These are phyloP conservation scores for Agrochola lychnidis DNA, from an alignment of 2,888 invertebrate species.

Conservation along the genomic window DNA sequence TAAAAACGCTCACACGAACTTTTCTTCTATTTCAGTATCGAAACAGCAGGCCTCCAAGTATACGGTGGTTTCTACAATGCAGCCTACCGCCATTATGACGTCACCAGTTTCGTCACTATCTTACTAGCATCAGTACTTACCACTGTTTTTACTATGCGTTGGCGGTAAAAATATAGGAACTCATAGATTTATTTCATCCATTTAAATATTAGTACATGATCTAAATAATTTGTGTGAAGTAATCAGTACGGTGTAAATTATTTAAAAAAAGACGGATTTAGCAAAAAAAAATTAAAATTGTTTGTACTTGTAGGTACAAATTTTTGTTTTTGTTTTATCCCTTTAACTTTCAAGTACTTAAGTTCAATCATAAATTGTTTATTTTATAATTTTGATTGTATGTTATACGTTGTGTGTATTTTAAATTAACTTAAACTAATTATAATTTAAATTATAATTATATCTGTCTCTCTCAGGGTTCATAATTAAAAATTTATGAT, in stretches of 20 bases:
- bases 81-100: constrained; percentile 80
- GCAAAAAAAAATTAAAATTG: neutral
- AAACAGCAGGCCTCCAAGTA: constrained; percentile 96
- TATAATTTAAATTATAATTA: neutral
- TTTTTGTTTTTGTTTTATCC: neutral
- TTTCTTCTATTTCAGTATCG: constrained; percentile 91
- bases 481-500: constrained; percentile 9
- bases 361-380: neutral
- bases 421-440: constrained; percentile 3
- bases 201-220: constrained; percentile 2
- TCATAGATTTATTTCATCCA: neutral
- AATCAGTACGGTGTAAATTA: neutral
- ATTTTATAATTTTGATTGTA: neutral
- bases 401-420: constrained; percentile 26
- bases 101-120: constrained; percentile 80
- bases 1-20: neutral
- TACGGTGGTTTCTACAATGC: constrained; percentile 95
- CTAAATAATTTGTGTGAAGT: neutral
- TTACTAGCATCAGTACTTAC: constrained; percentile 78
- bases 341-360: neutral
- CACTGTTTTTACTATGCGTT: constrained; percentile 73
- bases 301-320: neutral
- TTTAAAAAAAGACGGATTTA: neutral
- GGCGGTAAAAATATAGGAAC: constrained; percentile 66
- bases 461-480: constrained; percentile 62